Evolutionary conservation across 2,113 vertebrate species (phyloP).

Genomic region (Todiramphus chloris): DNA sequence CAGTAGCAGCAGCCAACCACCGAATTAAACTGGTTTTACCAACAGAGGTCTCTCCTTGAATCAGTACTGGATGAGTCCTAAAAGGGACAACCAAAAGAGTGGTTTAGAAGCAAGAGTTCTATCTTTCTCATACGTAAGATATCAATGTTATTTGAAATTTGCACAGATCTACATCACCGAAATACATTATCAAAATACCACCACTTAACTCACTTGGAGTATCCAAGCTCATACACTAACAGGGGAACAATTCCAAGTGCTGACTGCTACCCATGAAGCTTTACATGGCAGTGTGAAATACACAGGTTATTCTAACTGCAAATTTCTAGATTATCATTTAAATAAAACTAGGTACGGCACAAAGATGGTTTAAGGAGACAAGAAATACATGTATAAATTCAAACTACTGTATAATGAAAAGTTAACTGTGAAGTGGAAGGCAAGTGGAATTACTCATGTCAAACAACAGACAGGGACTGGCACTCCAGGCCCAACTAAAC

Average conservation of each 20-base stretch:
- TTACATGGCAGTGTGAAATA: neutral
- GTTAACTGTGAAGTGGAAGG: neutral
- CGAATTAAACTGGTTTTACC: constrained; percentile 96
- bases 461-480: neutral
- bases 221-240: neutral
- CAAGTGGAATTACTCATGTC: neutral
- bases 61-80: constrained; percentile 91
- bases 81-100: neutral
- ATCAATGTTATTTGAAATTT: neutral
- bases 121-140: neutral
- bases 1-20: constrained; percentile 90
- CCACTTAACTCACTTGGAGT: neutral
- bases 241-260: neutral
- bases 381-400: constrained; percentile 40
- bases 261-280: neutral
- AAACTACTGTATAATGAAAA: neutral
- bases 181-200: neutral
- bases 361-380: neutral
- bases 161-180: neutral
- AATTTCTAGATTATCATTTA: neutral
- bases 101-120: neutral
- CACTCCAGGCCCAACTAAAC: neutral
- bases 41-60: constrained; percentile 96
- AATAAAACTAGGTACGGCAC: neutral
- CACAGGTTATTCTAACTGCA: neutral